Percentiles rank a stretch among this genome's conserved stretches.
Conservation (phyloP, 30 jellyfish, hydroid and myxozoan species). For the Turritopsis dohrnii region DNA sequence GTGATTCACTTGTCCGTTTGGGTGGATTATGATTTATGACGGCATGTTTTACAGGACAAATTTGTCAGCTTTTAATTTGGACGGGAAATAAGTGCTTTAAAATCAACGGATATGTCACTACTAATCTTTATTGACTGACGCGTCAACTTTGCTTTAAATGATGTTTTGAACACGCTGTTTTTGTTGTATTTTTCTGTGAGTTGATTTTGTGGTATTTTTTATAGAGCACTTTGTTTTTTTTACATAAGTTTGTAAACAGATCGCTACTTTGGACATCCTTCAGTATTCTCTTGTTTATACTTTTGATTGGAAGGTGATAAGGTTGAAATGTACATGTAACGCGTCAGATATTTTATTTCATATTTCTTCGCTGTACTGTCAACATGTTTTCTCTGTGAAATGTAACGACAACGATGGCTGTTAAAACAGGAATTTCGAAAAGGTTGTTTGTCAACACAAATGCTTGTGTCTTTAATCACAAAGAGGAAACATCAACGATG, state of each 20-base stretch:
- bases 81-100: background rate
- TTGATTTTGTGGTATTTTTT: background rate
- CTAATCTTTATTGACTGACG: background rate
- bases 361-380: background rate
- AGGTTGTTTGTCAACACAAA: slow-evolving; percentile 43
- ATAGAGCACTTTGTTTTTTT: background rate
- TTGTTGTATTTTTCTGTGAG: background rate
- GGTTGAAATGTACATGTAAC: background rate
- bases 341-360: background rate
- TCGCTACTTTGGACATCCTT: background rate
- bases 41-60: background rate
- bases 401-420: slow-evolving; percentile 1
- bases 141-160: background rate
- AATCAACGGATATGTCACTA: background rate
- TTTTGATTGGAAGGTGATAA: background rate
- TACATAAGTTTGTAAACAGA: background rate
- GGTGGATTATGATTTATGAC: background rate
- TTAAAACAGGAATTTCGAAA: background rate
- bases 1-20: background rate
- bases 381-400: background rate
- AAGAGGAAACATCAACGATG: slow-evolving; percentile 45
- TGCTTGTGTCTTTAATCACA: slow-evolving; percentile 34
- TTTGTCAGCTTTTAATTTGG: background rate
- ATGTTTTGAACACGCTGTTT: background rate
- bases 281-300: background rate